Evolutionary conservation across 2,888 invertebrate species (phyloP).

Genomic region (Dioctria rufipes): DNA sequence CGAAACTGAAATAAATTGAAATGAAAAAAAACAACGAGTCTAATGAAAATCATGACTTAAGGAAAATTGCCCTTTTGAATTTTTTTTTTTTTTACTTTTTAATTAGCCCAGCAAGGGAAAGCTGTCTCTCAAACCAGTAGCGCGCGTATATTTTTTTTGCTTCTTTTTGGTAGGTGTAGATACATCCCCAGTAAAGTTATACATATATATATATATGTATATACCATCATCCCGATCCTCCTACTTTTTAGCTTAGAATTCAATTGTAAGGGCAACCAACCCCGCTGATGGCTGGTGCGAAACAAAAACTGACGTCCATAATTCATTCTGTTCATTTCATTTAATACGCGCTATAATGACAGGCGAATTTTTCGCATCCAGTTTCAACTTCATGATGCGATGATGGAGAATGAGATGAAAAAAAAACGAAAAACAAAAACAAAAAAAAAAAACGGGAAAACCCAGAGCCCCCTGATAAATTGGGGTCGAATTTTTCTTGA

Average conservation of each 20-base stretch:
- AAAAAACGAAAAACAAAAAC: too few relatives aligned
- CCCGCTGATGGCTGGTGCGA: background rate
- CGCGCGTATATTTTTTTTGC: background rate
- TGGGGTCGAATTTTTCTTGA: constrained; percentile 58
- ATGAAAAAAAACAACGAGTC: background rate
- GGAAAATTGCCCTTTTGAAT: background rate
- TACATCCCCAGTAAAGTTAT: too few relatives aligned
- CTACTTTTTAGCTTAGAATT: constrained; percentile 23
- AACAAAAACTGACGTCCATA: constrained; percentile 55
- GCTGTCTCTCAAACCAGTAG: background rate
- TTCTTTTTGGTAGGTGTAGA: background rate
- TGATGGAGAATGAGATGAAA: constrained; percentile 1
- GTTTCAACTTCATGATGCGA: constrained; percentile 20
- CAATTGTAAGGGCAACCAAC: background rate
- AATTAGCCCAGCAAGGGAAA: constrained; percentile 21
- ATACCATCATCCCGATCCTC: background rate
- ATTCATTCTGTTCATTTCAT: constrained; percentile 60
- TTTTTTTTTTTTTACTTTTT: constrained; percentile 4
- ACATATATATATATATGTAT: background rate
- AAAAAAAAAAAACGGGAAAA: constrained; percentile 16
- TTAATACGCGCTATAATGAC: constrained; percentile 58
- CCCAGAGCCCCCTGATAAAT: constrained; percentile 55
- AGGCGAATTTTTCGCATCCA: constrained; percentile 55
- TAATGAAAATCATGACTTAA: constrained; percentile 22
- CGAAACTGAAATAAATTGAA: background rate